phyloP scores from a whole-genome alignment of 1,140 invertebrate species.

The Pomacea maculata region DNA sequence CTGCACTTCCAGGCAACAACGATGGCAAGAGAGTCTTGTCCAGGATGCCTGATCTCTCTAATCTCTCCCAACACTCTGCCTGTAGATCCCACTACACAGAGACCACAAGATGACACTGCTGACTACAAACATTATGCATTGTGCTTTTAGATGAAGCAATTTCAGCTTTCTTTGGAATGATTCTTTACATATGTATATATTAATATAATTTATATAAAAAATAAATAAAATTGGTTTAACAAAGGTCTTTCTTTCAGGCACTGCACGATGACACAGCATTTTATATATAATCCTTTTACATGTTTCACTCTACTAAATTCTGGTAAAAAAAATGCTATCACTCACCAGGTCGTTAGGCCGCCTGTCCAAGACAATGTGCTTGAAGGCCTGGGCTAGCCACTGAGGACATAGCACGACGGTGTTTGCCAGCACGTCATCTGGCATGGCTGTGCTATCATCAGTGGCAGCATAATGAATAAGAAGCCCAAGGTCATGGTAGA shows the following conservation, averaged over 20 bases:
- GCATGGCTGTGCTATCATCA: constrained; percentile 29
- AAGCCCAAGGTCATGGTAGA: constrained; percentile 65
- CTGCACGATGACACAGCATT: background rate
- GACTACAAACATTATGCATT: too few relatives aligned
- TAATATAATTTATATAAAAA: too few relatives aligned
- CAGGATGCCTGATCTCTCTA: constrained; percentile 52
- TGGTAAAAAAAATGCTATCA: background rate
- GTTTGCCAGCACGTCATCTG: constrained; percentile 55
- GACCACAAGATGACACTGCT: background rate
- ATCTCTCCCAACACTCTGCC: constrained; percentile 51
- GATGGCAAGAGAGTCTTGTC: constrained; percentile 55
- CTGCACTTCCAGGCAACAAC: constrained; percentile 51
- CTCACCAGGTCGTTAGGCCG: constrained; percentile 43
- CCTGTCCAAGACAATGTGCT: constrained; percentile 41
- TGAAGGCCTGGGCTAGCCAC: constrained; percentile 61
- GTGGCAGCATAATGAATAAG: constrained; percentile 58
- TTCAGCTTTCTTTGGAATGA: too few relatives aligned
- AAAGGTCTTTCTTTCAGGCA: too few relatives aligned
- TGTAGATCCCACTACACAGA: constrained; percentile 50
- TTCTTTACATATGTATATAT: too few relatives aligned
- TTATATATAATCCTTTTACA: too few relatives aligned
- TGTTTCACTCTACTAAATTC: too few relatives aligned
- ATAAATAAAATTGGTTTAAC: too few relatives aligned
- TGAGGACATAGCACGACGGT: constrained; percentile 61
- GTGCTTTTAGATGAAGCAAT: too few relatives aligned